Evolutionary conservation across 2,888 invertebrate species (phyloP).

Genomic region (Hirtodrosophila confusa): DNA sequence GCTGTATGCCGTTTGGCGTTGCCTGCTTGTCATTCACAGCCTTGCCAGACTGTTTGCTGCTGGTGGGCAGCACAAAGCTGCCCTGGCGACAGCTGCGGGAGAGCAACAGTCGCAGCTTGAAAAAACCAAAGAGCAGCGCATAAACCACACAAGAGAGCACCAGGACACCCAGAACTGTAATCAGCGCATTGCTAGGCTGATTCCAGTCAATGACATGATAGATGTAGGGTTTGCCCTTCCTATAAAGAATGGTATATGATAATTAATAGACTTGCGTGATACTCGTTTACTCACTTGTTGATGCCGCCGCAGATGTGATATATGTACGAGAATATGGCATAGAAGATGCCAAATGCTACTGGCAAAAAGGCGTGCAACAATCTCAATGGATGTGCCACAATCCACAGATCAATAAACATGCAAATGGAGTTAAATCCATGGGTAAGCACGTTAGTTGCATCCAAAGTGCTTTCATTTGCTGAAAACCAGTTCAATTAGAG

Average conservation of each 20-base stretch:
- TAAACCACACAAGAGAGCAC: slow-evolving; percentile 80
- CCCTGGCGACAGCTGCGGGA: slow-evolving; percentile 71
- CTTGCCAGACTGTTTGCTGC: slow-evolving; percentile 36
- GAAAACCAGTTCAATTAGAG: slow-evolving; percentile 43
- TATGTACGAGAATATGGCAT: slow-evolving; percentile 86
- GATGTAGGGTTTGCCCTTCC: slow-evolving; percentile 87
- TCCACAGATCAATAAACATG: slow-evolving; percentile 89
- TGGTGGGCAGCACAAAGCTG: slow-evolving; percentile 76
- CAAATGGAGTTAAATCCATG: slow-evolving; percentile 91
- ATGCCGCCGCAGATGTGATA: slow-evolving; percentile 88
- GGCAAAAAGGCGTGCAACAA: slow-evolving; percentile 88
- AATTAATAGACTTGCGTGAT: background rate
- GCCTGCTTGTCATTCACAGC: slow-evolving; percentile 27
- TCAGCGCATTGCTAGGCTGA: slow-evolving; percentile 85
- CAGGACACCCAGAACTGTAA: slow-evolving; percentile 79
- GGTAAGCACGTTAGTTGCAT: slow-evolving; percentile 88
- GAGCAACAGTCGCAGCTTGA: slow-evolving; percentile 80
- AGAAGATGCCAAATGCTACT: slow-evolving; percentile 86
- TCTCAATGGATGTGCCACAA: slow-evolving; percentile 90
- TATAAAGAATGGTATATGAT: slow-evolving; percentile 46
- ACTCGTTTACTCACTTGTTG: slow-evolving; percentile 84
- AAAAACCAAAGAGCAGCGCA: slow-evolving; percentile 79
- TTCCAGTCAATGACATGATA: slow-evolving; percentile 92
- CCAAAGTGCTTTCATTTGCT: slow-evolving; percentile 83
- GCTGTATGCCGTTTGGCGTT: slow-evolving; percentile 71